These are phyloP conservation scores for Phalloptychus januarius DNA, from an alignment of 2,797 vertebrate species.

Conservation along the genomic window DNA sequence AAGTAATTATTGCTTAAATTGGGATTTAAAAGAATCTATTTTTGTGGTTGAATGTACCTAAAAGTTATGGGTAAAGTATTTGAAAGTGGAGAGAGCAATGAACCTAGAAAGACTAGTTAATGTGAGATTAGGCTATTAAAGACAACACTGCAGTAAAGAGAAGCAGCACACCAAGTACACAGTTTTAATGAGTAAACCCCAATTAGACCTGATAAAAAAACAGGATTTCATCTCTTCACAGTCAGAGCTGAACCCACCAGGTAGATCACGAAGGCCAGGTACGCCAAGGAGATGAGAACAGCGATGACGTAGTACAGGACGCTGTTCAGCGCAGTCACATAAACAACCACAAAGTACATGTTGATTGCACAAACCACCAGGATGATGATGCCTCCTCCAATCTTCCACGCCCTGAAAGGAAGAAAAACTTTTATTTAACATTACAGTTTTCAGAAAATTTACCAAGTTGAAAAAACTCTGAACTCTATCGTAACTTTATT, in stretches of 20 bases:
- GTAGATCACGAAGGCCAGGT: slow-evolving; percentile 89
- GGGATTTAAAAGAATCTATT: background rate
- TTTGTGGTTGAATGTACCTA: background rate
- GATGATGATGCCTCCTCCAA: slow-evolving; percentile 84
- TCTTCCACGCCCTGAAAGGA: slow-evolving; percentile 84
- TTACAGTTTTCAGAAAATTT: background rate
- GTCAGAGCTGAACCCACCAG: slow-evolving; percentile 83
- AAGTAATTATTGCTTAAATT: background rate
- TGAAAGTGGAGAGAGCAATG: background rate
- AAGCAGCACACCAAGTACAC: background rate
- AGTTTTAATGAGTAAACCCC: background rate
- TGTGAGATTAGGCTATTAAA: background rate
- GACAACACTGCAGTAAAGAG: background rate
- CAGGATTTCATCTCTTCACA: background rate
- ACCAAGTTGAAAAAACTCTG: background rate
- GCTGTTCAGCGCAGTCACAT: slow-evolving; percentile 83
- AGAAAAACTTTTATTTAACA: slow-evolving; percentile 3
- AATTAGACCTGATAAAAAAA: background rate
- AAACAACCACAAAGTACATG: slow-evolving; percentile 92
- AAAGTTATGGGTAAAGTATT: background rate
- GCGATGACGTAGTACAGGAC: slow-evolving; percentile 83
- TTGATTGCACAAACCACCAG: slow-evolving; percentile 90
- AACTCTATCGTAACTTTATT: background rate
- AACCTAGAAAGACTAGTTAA: background rate
- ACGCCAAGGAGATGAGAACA: slow-evolving; percentile 83